A percentile compares a stretch with the other conserved stretches of the same genome.
These are phyloP conservation scores for Hemibagrus wyckioides DNA, from an alignment of 2,113 vertebrate genomes.

Conservation along the genomic window DNA sequence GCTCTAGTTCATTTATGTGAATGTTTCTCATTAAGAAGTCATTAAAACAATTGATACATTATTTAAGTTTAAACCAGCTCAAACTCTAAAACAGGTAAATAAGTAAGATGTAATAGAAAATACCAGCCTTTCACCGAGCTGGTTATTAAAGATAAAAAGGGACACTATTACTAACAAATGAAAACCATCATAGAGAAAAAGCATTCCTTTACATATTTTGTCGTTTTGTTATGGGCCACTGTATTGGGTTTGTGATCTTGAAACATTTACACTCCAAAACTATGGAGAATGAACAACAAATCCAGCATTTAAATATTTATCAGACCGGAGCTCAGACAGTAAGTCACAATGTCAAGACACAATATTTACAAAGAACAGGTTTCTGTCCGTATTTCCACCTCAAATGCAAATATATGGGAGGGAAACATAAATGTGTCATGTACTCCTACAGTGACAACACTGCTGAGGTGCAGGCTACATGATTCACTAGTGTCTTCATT, in stretches of 20 bases:
- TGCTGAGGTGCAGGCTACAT: not conserved
- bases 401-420: slow-evolving; percentile 35
- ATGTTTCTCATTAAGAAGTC: not conserved
- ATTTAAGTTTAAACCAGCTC: not conserved
- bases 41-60: not conserved
- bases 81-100: not conserved
- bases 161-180: not conserved
- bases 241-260: not conserved
- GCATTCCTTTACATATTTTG: not conserved
- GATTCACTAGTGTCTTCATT: not conserved
- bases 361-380: slow-evolving; percentile 50
- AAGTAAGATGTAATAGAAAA: not conserved
- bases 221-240: not conserved
- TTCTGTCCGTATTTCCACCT: slow-evolving; percentile 24
- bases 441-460: not conserved
- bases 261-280: not conserved
- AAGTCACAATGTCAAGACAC: not conserved
- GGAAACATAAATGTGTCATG: not conserved
- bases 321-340: not conserved
- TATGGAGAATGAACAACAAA: not conserved
- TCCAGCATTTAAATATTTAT: not conserved
- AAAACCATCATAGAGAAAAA: not conserved
- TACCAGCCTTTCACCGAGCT: not conserved
- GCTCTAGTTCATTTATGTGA: not conserved
- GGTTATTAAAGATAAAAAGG: too few species aligned